phyloP scores from a whole-genome alignment of 2,113 vertebrate species.

The Symphodus melops region DNA sequence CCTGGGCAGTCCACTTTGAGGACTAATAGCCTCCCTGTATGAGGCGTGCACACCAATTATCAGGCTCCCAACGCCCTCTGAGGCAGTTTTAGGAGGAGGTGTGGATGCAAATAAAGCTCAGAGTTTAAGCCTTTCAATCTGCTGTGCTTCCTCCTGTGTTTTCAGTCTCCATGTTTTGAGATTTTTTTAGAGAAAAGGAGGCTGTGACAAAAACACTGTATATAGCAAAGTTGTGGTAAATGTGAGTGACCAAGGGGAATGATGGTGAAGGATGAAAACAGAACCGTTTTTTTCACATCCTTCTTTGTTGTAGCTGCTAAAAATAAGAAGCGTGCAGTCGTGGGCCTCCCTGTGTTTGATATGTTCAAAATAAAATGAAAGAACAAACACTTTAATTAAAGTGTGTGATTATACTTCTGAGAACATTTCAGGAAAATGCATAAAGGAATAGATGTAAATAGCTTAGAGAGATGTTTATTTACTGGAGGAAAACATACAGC shows the following conservation, averaged over 20 bases:
- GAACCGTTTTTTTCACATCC: not conserved
- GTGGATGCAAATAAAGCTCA: too few relatives aligned
- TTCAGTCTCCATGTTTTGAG: too few relatives aligned
- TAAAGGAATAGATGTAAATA: not conserved
- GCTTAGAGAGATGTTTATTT: conserved; percentile 51
- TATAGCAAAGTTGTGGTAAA: conserved; percentile 6
- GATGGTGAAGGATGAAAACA: conserved; percentile 9
- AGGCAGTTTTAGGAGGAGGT: too few relatives aligned
- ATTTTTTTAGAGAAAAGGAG: too few relatives aligned
- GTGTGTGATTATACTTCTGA: too few relatives aligned
- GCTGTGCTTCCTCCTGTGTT: too few relatives aligned
- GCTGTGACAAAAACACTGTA: not conserved
- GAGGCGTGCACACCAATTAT: too few relatives aligned
- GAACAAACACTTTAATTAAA: not conserved
- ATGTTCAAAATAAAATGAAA: not conserved
- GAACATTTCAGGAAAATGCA: not conserved
- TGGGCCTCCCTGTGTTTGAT: not conserved
- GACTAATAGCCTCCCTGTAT: too few relatives aligned
- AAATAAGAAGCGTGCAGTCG: not conserved
- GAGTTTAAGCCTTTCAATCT: too few relatives aligned
- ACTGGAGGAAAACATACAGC: conserved; percentile 29
- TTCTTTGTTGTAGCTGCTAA: not conserved
- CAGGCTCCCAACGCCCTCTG: too few relatives aligned
- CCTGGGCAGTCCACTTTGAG: too few relatives aligned
- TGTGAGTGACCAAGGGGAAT: not conserved